Evolutionary conservation across 2,797 vertebrate species (phyloP).

Genomic region (Sebastes goodei): DNA sequence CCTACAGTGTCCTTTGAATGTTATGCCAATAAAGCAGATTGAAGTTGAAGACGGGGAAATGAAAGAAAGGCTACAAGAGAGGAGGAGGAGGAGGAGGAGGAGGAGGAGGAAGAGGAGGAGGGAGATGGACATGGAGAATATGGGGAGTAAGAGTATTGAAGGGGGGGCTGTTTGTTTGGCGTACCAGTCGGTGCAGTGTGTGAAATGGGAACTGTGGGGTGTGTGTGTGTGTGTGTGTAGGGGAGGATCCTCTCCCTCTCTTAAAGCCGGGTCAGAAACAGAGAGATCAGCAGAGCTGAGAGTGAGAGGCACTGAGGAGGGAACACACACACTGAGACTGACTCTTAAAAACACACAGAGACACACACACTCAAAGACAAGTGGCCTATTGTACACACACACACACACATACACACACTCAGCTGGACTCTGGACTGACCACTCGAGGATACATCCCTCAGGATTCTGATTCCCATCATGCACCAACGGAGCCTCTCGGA

Average conservation of each 20-base stretch:
- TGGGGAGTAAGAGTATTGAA: not conserved
- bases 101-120: not conserved
- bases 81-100: not conserved
- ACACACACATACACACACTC: not conserved
- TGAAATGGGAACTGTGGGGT: constrained; percentile 40
- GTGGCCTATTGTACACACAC: constrained; percentile 20
- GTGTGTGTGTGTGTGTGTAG: constrained; percentile 34
- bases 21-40: not conserved
- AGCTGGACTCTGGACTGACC: constrained; percentile 37
- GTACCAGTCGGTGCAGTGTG: constrained; percentile 65
- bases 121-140: not conserved
- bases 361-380: constrained; percentile 1
- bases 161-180: not conserved
- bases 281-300: constrained; percentile 38
- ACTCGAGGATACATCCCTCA: constrained; percentile 30
- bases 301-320: constrained; percentile 51
- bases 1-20: not conserved
- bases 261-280: constrained; percentile 54
- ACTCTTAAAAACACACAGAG: not conserved
- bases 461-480: constrained; percentile 65
- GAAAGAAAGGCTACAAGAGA: not conserved
- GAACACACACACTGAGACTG: constrained; percentile 28
- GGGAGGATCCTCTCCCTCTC: constrained; percentile 61
- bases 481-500: constrained; percentile 34
- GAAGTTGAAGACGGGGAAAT: not conserved